phyloP scores from a whole-genome alignment of 2,113 vertebrate species.

The Grallaria varia region DNA sequence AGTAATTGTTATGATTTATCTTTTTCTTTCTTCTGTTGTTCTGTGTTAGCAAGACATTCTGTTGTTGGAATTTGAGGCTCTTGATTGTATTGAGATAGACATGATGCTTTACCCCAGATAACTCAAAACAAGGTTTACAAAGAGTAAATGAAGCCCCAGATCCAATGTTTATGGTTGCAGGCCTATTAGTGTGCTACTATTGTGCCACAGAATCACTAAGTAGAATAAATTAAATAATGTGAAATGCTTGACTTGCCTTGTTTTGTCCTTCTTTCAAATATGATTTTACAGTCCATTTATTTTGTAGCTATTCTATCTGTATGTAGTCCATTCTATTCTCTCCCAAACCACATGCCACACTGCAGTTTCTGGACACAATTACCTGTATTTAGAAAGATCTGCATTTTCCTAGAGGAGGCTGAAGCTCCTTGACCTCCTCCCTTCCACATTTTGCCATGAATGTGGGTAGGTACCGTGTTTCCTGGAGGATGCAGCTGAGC shows the following conservation, averaged over 20 bases:
- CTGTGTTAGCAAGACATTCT: background rate
- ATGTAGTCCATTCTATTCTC: constrained; percentile 1
- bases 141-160: background rate
- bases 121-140: background rate
- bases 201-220: constrained; percentile 3
- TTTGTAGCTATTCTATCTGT: background rate
- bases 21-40: background rate
- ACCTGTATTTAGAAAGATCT: background rate
- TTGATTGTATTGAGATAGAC: background rate
- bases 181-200: constrained; percentile 12
- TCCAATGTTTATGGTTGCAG: background rate
- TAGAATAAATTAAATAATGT: constrained; percentile 3
- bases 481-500: background rate
- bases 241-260: constrained; percentile 33
- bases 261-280: constrained; percentile 48
- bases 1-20: background rate
- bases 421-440: background rate
- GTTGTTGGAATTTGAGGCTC: background rate
- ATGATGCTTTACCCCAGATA: background rate
- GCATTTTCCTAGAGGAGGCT: background rate
- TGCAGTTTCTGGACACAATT: background rate
- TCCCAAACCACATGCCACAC: background rate
- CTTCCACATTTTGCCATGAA: background rate
- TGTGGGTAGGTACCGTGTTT: background rate
- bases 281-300: constrained; percentile 52